Evolutionary conservation across 2,797 vertebrate species (phyloP).

Genomic region (Diplodus sargus): DNA sequence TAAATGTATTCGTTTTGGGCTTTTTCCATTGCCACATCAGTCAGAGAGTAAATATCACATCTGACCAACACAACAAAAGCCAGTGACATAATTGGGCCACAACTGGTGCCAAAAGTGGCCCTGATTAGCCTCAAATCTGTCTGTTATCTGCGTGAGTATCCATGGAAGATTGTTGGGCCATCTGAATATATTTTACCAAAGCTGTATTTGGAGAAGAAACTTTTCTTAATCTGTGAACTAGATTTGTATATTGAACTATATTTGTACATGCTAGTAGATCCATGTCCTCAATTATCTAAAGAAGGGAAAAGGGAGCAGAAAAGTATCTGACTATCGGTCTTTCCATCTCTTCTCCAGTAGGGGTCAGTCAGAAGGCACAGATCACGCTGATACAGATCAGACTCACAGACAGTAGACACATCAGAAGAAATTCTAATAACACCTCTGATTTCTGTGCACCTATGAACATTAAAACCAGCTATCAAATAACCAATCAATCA

Average conservation of each 20-base stretch:
- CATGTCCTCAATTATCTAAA: too few species aligned
- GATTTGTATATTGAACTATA: background rate
- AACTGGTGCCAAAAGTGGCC: too few species aligned
- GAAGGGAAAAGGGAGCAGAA: too few species aligned
- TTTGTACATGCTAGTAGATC: background rate
- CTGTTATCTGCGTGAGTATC: background rate
- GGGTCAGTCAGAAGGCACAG: conserved; percentile 28
- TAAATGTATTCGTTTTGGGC: too few species aligned
- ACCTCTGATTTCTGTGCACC: too few species aligned
- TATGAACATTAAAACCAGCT: too few species aligned
- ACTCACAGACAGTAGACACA: background rate
- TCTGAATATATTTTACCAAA: background rate
- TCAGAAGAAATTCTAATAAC: background rate
- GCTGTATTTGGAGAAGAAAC: background rate
- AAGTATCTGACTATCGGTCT: background rate
- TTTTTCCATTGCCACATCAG: background rate
- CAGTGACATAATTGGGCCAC: too few species aligned
- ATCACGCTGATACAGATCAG: background rate
- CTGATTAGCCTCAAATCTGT: too few species aligned
- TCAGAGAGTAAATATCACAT: background rate
- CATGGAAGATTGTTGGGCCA: background rate
- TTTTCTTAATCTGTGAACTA: background rate
- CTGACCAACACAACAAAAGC: too few species aligned
- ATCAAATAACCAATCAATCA: too few species aligned
- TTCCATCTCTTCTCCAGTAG: conserved; percentile 39